Percentiles rank a stretch among this genome's conserved stretches.
These are phyloP conservation scores for Pitta sordida DNA, from an alignment of 2,113 vertebrate species.

Conservation along the genomic window DNA sequence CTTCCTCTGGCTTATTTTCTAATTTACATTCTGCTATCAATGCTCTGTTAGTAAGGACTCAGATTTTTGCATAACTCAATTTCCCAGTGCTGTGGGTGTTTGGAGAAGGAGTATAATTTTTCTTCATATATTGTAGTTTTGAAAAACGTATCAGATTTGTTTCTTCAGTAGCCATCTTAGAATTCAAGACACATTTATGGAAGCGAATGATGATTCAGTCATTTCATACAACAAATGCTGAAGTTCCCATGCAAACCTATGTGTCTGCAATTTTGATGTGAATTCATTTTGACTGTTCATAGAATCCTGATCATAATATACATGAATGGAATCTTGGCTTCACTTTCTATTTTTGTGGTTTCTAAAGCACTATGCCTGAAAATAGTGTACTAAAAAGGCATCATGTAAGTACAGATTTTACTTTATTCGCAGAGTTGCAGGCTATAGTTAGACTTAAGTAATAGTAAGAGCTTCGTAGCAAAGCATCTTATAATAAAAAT, in stretches of 20 bases:
- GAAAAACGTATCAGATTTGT: not conserved
- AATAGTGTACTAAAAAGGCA: not conserved
- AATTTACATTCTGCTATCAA: not conserved
- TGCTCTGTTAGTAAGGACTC: not conserved
- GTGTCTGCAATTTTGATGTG: not conserved
- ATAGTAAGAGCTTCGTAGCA: not conserved
- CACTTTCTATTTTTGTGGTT: not conserved
- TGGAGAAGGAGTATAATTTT: not conserved
- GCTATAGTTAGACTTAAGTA: not conserved
- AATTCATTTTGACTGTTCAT: not conserved
- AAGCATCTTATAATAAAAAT: not conserved
- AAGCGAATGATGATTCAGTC: not conserved
- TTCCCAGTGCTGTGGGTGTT: not conserved
- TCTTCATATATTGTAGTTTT: not conserved
- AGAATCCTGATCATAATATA: not conserved
- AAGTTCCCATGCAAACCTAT: not conserved
- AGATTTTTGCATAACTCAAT: not conserved
- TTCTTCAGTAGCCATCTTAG: not conserved
- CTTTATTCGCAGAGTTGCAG: not conserved
- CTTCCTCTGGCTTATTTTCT: slow-evolving; percentile 1
- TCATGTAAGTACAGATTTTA: not conserved
- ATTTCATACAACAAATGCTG: not conserved
- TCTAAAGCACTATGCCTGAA: not conserved
- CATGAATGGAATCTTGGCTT: not conserved
- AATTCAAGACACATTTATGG: not conserved